Evolutionary conservation across 2,797 vertebrate species (phyloP).

Genomic region (Amphiprion clarkii): DNA sequence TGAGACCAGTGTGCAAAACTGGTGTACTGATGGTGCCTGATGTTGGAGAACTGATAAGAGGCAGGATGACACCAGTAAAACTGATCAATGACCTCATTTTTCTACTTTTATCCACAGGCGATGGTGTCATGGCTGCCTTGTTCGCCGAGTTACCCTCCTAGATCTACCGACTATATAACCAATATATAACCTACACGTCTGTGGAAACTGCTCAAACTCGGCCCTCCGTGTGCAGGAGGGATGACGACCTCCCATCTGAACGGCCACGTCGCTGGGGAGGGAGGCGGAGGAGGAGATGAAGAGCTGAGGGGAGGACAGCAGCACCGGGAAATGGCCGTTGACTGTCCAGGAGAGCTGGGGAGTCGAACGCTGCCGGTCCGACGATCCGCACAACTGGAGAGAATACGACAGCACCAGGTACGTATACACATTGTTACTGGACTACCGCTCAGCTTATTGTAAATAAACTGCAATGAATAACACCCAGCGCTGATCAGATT

Average conservation of each 20-base stretch:
- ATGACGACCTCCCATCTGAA: slow-evolving; percentile 96
- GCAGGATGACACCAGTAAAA: slow-evolving; percentile 13
- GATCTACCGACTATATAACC: slow-evolving; percentile 3
- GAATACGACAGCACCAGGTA: slow-evolving; percentile 95
- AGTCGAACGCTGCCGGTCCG: slow-evolving; percentile 92
- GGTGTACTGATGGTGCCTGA: too few relatives aligned
- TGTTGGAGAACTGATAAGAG: neutral
- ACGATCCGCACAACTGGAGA: slow-evolving; percentile 93
- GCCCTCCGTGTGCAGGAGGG: slow-evolving; percentile 31
- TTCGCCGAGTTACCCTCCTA: slow-evolving; percentile 72
- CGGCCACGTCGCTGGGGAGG: slow-evolving; percentile 91
- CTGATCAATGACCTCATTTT: slow-evolving; percentile 1
- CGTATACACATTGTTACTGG: neutral
- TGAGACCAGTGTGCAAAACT: too few relatives aligned
- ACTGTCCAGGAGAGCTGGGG: slow-evolving; percentile 95
- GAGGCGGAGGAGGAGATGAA: slow-evolving; percentile 79
- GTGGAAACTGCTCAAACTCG: slow-evolving; percentile 20
- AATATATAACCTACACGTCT: neutral
- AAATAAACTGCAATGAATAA: too few relatives aligned
- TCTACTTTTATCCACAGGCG: slow-evolving; percentile 43
- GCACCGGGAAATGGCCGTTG: slow-evolving; percentile 97
- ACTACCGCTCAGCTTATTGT: neutral
- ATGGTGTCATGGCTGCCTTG: slow-evolving; percentile 61
- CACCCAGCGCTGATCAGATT: too few relatives aligned
- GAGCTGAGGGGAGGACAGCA: slow-evolving; percentile 82